Conservation (phyloP, 1,140 invertebrate genomes). For the Drosophila navojoa region DNA sequence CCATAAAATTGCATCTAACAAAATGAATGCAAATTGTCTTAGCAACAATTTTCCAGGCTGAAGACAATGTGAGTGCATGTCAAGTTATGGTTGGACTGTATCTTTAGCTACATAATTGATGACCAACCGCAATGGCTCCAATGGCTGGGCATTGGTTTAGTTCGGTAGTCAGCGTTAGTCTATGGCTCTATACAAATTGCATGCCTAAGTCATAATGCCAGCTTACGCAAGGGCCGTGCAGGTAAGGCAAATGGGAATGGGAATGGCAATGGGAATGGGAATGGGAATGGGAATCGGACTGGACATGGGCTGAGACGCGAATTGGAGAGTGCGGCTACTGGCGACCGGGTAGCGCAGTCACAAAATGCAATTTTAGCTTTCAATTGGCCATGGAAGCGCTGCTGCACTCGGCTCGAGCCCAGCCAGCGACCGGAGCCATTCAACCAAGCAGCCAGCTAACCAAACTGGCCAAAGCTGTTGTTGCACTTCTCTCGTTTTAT, state of each 20-base stretch:
- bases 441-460: slow-evolving; percentile 2
- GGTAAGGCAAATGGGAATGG: slow-evolving; percentile 38
- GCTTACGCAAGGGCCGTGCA: slow-evolving; percentile 40
- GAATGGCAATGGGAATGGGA: background rate
- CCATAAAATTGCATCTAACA: slow-evolving; percentile 3
- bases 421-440: slow-evolving; percentile 3
- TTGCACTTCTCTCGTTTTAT: slow-evolving; percentile 2
- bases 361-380: slow-evolving; percentile 81
- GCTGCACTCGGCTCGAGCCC: slow-evolving; percentile 7
- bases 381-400: slow-evolving; percentile 71
- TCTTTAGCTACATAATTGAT: slow-evolving; percentile 10
- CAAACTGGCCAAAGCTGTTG: slow-evolving; percentile 7
- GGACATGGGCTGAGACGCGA: slow-evolving; percentile 15
- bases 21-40: slow-evolving; percentile 7
- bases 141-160: slow-evolving; percentile 1
- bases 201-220: slow-evolving; percentile 69
- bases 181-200: slow-evolving; percentile 60
- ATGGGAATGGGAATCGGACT: background rate
- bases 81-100: slow-evolving; percentile 5
- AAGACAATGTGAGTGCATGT: slow-evolving; percentile 5
- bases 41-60: background rate
- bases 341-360: slow-evolving; percentile 58
- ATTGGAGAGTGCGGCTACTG: slow-evolving; percentile 12
- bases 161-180: background rate
- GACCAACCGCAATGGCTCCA: background rate